These are phyloP conservation scores for Sanderia malayensis DNA, from an alignment of 30 jellyfish, hydroid and myxozoan genomes.

Conservation along the genomic window DNA sequence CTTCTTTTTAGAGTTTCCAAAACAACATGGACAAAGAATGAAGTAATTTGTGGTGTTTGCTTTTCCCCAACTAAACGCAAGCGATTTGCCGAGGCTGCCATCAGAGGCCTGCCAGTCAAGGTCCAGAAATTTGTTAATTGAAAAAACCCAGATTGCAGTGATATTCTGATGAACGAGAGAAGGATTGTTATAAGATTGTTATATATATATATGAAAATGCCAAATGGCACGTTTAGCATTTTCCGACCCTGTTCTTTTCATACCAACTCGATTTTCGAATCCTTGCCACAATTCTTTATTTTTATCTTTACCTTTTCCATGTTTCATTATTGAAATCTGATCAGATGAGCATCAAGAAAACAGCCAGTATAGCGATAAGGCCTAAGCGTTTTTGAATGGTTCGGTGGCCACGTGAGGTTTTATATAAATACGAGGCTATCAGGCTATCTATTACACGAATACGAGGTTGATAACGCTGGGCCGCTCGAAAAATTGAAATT, in stretches of 20 bases:
- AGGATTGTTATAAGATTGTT: too few species aligned
- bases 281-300: neutral
- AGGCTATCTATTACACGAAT: neutral
- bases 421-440: neutral
- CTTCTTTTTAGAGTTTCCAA: too few species aligned
- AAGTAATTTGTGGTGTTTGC: too few species aligned
- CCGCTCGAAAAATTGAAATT: slow-evolving; percentile 1
- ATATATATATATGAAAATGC: too few species aligned
- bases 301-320: neutral
- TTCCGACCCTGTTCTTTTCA: neutral
- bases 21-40: too few species aligned
- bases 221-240: neutral
- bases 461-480: slow-evolving; percentile 1
- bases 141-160: too few species aligned
- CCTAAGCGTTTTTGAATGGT: neutral
- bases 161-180: too few species aligned
- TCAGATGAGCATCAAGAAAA: neutral
- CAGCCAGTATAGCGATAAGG: neutral
- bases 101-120: too few species aligned
- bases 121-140: too few species aligned
- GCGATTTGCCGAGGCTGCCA: too few species aligned
- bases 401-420: slow-evolving; percentile 1
- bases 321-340: neutral
- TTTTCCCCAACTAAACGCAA: too few species aligned
- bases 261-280: neutral